Evolutionary conservation across 2,113 vertebrate genomes (phyloP), one percentile per base, ranked within the genome.

Genomic region (Oryzias melastigma): DNA sequence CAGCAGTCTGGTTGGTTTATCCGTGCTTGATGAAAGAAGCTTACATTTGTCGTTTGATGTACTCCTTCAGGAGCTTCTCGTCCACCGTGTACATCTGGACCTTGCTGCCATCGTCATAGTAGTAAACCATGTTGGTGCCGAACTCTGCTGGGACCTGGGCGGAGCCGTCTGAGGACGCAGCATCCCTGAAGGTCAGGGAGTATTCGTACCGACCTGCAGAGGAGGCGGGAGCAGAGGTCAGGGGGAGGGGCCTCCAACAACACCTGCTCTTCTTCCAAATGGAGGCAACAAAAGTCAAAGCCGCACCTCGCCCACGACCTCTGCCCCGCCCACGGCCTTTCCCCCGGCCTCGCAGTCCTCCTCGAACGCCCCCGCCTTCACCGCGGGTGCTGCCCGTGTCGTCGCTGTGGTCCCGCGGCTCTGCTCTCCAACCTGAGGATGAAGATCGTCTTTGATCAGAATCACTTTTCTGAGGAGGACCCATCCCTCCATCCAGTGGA

Each of bases 11-110:
- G 7, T 7, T 7, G 27, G 5, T 29, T 29, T 4, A 25, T 25
- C 25, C 3, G 1, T 5, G 25, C 1, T 27, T 1, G 35, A 24
- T 14, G 13, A 41, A 45, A 27, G 25, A 50, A 1, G 54, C 95
- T 94, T 89, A 99, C 97, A 99, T 97, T 81, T 99, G 97, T 8
- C 95, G 94, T 77, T 94, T 97, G 81, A 99, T 95, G 52, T 98
- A 98, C 52, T 96, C 95, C 81, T 99, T 99, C 1, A 99, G 95
- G 52, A 98, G 89, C 16, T 91, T 85, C 78, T 98, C 94, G 52
- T 97, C 95, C 82, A 99, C 94, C 4, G 94, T 91, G 86, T 97
- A 98, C 89, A 98, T 93, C 81, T 96, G 95, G 3, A 93, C 83
- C 22, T 95, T 94, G 81, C 81, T 94, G 54, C 94, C 94, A n/a